Conservation (phyloP, 2,113 vertebrate genomes). For the Malaclemys terrapin region DNA sequence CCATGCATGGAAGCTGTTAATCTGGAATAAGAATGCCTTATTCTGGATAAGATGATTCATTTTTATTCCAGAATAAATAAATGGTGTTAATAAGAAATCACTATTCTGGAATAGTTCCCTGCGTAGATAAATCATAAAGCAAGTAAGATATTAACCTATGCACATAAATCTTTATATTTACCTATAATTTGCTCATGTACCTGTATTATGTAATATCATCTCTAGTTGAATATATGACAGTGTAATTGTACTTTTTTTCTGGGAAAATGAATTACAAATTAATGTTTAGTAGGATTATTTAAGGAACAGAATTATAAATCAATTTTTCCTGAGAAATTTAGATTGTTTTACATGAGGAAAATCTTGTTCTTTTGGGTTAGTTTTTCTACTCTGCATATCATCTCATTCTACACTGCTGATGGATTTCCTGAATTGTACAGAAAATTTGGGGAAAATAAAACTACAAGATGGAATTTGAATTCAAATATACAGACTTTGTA, state of each 20-base stretch:
- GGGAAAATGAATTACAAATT: not conserved
- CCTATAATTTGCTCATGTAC: not conserved
- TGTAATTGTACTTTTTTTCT: fast-evolving
- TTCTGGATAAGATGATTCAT: not conserved
- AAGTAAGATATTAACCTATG: not conserved
- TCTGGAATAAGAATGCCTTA: not conserved
- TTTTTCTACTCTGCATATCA: not conserved
- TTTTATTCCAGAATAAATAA: not conserved
- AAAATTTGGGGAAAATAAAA: not conserved
- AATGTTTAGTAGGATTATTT: not conserved
- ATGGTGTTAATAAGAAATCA: not conserved
- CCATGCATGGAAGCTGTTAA: not conserved
- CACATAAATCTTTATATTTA: not conserved
- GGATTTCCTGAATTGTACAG: not conserved
- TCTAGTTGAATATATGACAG: not conserved
- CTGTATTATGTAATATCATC: not conserved
- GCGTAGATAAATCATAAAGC: not conserved
- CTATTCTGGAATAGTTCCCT: not conserved
- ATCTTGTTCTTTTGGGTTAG: not conserved
- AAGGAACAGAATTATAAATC: not conserved
- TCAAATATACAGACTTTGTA: not conserved
- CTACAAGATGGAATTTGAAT: not conserved
- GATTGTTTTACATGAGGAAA: not conserved
- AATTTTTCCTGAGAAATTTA: not conserved
- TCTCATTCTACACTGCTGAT: not conserved